Percentiles rank a stretch among this genome's conserved stretches.
Evolutionary conservation across 2,888 invertebrate genomes (phyloP).

Genomic region (Lasioglossum malachurum): DNA sequence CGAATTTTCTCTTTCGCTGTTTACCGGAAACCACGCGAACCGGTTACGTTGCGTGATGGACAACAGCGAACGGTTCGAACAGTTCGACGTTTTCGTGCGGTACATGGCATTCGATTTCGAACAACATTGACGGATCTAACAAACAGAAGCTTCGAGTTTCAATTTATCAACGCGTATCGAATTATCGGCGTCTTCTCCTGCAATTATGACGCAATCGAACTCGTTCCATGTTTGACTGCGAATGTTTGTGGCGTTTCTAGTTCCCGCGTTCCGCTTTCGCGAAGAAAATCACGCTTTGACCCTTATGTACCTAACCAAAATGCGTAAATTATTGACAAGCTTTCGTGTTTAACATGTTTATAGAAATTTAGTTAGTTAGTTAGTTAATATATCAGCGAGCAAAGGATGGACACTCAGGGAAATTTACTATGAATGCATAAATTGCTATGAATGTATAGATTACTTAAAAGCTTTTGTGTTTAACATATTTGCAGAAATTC

Average conservation of each 20-base stretch:
- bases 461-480: too few relatives aligned
- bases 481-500: too few relatives aligned
- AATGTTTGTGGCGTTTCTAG: background rate
- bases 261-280: background rate
- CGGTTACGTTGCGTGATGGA: constrained; percentile 13
- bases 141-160: background rate
- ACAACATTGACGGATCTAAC: background rate
- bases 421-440: too few relatives aligned
- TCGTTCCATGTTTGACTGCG: background rate
- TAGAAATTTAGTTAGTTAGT: too few relatives aligned
- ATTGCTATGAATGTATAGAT: too few relatives aligned
- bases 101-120: background rate
- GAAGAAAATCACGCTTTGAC: background rate
- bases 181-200: background rate
- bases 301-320: too few relatives aligned
- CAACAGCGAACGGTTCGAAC: constrained; percentile 11
- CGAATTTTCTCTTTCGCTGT: constrained; percentile 14
- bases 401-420: too few relatives aligned
- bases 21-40: constrained; percentile 29
- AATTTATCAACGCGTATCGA: background rate
- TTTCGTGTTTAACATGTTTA: too few relatives aligned
- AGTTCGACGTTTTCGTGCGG: background rate
- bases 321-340: too few relatives aligned
- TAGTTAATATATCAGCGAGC: too few relatives aligned
- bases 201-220: background rate